Base-by-base conservation (phyloP, 92 coral and sea anemone genomes). In the Scolanthus callimorphus region DNA sequence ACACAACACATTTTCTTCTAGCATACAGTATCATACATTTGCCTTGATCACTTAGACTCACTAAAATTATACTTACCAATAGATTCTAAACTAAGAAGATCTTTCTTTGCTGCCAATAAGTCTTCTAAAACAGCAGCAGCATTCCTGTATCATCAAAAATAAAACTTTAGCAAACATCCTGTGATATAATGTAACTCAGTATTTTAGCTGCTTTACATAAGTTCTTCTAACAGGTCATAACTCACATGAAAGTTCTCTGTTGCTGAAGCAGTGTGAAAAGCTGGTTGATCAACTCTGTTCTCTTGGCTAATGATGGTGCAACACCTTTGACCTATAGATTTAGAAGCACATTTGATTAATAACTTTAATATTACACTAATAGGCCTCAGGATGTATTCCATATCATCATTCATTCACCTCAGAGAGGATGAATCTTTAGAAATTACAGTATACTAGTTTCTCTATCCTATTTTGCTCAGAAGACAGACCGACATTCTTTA, bases 41-140 rank as follows among this genome's bases (percentile, higher is more conserved):
- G 15, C 8, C 41, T 15, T 6, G 15, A 6, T 34, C 41, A 34
- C 8, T 34, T 34, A 6, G 15, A 11, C 15, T 51, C 6, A 51
- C 3, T 51, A 51, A 21, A 51, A 51, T n/a, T 22, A 28, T 11
- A 51, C 76, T 51, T 62, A 81, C 88, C 77, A 15, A 74, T 37
- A 3, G 68, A 45, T 17, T 76, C 82, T 12, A 86, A 71, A 37
- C 72, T 58, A n/a, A 86, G 57, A 13, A 86, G 60, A 25, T 74
- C 80, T 60, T 86, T 86, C 46, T 83, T 82, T 29, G 89, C 82
- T 39, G 82, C 79, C 53, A 86, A 81, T 0, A 86, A 68, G 45
- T 86, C 95, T 66, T 86, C 95, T 51, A 86, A 30, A n/a, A 86
- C 75, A 1, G 77, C 74, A 19, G 80, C 73, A 0, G 86, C 95